Base-by-base conservation (phyloP, 2,888 invertebrate species). In the Orchestes rusci region DNA sequence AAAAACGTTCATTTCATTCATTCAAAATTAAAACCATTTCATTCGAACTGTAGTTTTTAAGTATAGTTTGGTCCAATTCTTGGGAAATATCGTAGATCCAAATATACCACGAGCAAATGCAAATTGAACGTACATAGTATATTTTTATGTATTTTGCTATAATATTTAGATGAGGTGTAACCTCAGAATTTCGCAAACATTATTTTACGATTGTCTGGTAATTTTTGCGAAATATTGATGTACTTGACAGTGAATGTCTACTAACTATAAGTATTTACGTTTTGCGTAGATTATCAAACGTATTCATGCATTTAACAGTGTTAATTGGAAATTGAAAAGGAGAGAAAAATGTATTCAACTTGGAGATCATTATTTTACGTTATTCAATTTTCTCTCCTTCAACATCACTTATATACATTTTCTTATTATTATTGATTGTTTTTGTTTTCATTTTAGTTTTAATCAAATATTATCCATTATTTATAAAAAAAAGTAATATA, bases 401-500 rank as follows among this genome's bases (percentile, higher is more conserved):
- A 35, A 33, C 32, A 28, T 39, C 34, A 34, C 13, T 39, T 20
- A 15, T 45, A 33, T 43, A 20, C 12, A 13, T 39, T 23, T 29
- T 10, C 30, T 35, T 42, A 44, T 39, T 44, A 32, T 18, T 33
- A 16, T 39, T 39, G 39, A 37, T 39, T 15, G 23, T 35, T 39
- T 41, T 50, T 46, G 37, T 47, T 47, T 44, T 50, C 43, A 34
- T 47, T 48, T 44, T 48, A 27, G 23, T 23, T 23, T 23, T 23
- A 7, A 23, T 23, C 10, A 33, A 35, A 18, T 45, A 47, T 48
- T 54, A 48, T 48, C 34, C 47, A 51, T 45, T 56, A 59, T 53
- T 54, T 57, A 45, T 40, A 17, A 31, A 33, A 28, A 42, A 27
- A 52, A 57, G 50, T 59, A 60, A 60, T 61, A 59, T 61, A 60